Evolutionary conservation across 2,888 invertebrate species (phyloP), one percentile per base, ranked within the genome.

Genomic region (Chymomyza amoena): DNA sequence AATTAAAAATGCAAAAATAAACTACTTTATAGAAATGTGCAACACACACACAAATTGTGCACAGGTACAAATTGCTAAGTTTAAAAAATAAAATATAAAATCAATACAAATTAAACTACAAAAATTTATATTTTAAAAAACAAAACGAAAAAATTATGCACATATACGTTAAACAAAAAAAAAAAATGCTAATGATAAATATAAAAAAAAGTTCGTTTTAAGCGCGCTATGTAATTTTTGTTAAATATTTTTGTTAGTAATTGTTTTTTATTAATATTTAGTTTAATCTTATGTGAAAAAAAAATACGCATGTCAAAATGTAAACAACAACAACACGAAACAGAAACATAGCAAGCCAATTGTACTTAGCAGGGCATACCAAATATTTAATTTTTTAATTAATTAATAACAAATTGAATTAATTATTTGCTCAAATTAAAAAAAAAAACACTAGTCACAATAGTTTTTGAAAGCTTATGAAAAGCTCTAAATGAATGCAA

Each of bases 191-290:
- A 54, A 50, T 60, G 72, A 36, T 25, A 63, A 64, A 45, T 45
- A 13, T 10, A 4, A 45, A 39, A 10, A 39, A 39, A 10, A 77
- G 72, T 76, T 76, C 73, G 78, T 77, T 77, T 76, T 70, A 70
- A 68, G 70, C 72, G 75, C 75, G 77, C 72, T 77, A 77, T 81
- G 79, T 78, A 83, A 81, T 83, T 90, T 90, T 87, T 87, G 81
- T 87, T 87, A 81, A 88, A 82, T 75, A 88, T 85, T 87, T 89
- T 87, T 89, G 89, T 87, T 87, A 88, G 88, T 79, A 82, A 76
- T 87, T 84, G 88, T 89, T 88, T 87, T 87, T 78, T 84, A 84
- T 87, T 88, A 80, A 84, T 84, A 83, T 82, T 82, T 84, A 84
- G 83, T 76, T 83, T 64, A 80, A 87, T 81, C 70, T 70, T 64